Conservation (phyloP, 2,888 invertebrate species). For the Adelphocoris suturalis region DNA sequence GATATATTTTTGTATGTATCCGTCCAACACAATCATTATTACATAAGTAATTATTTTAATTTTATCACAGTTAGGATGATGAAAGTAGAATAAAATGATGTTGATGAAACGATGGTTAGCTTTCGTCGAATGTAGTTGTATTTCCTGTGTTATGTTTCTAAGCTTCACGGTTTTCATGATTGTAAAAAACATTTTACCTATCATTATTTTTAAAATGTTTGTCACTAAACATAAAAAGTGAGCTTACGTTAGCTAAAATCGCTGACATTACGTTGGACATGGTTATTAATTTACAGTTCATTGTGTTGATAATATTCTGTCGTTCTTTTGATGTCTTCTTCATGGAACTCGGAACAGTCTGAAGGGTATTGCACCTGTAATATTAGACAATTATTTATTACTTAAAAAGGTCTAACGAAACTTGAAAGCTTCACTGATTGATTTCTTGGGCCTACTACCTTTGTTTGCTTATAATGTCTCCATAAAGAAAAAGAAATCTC, state of each 20-base stretch:
- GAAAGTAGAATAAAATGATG: slow-evolving; percentile 34
- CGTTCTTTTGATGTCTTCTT: slow-evolving; percentile 89
- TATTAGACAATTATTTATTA: not conserved
- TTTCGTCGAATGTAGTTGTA: not conserved
- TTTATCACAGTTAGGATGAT: slow-evolving; percentile 64
- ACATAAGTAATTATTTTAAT: slow-evolving; percentile 31
- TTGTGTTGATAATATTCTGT: slow-evolving; percentile 89
- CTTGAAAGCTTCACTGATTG: not conserved
- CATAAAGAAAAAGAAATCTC: too few species aligned
- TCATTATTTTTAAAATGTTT: slow-evolving; percentile 38
- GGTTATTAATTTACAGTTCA: slow-evolving; percentile 83
- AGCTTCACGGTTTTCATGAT: slow-evolving; percentile 50
- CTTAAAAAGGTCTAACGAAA: not conserved
- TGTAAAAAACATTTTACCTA: slow-evolving; percentile 55
- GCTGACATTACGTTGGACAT: slow-evolving; percentile 24
- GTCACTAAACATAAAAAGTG: slow-evolving; percentile 58
- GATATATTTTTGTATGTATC: slow-evolving; percentile 65
- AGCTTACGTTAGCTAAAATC: not conserved
- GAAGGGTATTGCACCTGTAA: slow-evolving; percentile 85
- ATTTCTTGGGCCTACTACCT: too few species aligned
- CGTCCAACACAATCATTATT: slow-evolving; percentile 55
- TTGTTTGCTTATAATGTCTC: too few species aligned
- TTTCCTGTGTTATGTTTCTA: not conserved
- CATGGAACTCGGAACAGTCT: slow-evolving; percentile 88
- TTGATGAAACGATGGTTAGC: not conserved